Percentiles rank a stretch among this genome's conserved stretches.
phyloP scores from a whole-genome alignment of 1,140 invertebrate species.

The Zaprionus ornatus region DNA sequence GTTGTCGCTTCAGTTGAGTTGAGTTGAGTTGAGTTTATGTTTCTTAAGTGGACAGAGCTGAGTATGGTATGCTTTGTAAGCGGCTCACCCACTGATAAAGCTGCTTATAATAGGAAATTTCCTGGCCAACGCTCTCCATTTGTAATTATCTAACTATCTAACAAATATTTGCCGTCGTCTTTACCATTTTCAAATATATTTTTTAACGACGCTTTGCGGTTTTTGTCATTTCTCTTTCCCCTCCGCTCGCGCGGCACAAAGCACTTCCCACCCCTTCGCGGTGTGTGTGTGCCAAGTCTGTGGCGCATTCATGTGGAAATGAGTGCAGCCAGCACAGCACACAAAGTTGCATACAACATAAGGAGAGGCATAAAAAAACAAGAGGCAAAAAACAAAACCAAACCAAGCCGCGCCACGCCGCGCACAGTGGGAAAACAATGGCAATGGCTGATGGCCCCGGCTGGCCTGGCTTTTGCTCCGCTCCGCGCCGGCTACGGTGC shows the following conservation, averaged over 20 bases:
- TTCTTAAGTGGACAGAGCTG: conserved; percentile 19
- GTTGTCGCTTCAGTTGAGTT: not conserved
- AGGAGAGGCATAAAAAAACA: conserved; percentile 30
- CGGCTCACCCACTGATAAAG: conserved; percentile 4
- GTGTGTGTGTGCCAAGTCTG: conserved; percentile 17
- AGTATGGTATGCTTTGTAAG: not conserved
- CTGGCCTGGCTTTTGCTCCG: conserved; percentile 35
- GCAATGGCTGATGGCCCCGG: conserved; percentile 41
- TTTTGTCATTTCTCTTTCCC: conserved; percentile 50
- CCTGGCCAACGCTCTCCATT: conserved; percentile 24
- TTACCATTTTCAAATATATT: conserved; percentile 55
- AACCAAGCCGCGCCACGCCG: conserved; percentile 60
- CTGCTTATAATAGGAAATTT: not conserved
- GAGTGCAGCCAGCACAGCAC: conserved; percentile 57
- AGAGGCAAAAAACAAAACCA: conserved; percentile 57
- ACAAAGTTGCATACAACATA: conserved; percentile 46
- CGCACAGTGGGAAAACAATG: conserved; percentile 74
- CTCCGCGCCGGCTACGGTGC: not conserved
- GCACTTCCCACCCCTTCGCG: conserved; percentile 14
- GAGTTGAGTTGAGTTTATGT: not conserved
- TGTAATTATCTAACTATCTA: conserved; percentile 49
- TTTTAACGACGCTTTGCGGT: conserved; percentile 68
- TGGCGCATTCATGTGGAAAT: conserved; percentile 79
- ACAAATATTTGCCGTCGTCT: conserved; percentile 44
- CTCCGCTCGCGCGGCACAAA: not conserved